These are phyloP conservation scores for Tychaedon coryphoeus DNA, from an alignment of 2,113 vertebrate species.

Conservation along the genomic window DNA sequence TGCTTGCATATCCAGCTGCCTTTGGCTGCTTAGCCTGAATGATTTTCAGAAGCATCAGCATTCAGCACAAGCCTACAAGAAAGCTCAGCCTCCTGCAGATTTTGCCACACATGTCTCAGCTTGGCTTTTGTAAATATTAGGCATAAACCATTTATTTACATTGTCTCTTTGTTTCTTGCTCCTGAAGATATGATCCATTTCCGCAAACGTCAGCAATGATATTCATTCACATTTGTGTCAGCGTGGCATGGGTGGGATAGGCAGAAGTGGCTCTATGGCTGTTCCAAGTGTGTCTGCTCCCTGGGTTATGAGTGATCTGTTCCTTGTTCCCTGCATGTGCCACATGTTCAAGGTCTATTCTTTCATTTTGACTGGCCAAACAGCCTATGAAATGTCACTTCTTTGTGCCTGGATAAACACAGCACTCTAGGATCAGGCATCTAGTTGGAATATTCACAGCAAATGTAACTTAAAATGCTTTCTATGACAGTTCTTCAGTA, in stretches of 20 bases:
- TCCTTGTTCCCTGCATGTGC: neutral
- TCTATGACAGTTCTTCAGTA: neutral
- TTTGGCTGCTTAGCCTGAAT: neutral
- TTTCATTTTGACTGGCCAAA: neutral
- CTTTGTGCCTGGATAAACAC: neutral
- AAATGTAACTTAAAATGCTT: neutral
- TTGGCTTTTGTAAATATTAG: neutral
- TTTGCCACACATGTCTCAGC: neutral
- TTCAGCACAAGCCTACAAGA: neutral
- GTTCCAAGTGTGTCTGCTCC: rapidly evolving
- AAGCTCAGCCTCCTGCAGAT: neutral
- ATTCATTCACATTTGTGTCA: neutral
- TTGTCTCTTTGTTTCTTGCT: neutral
- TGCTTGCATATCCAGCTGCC: neutral
- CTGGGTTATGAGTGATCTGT: neutral
- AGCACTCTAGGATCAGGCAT: neutral
- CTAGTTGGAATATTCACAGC: neutral
- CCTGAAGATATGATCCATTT: neutral
- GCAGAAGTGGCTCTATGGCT: neutral
- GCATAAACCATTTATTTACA: neutral
- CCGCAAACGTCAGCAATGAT: neutral
- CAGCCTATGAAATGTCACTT: neutral
- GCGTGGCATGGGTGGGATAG: neutral
- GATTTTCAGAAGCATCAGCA: neutral
- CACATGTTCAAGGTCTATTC: neutral